phyloP scores from a whole-genome alignment of 2,888 invertebrate genomes.

The Hirtodrosophila histrioides region DNA sequence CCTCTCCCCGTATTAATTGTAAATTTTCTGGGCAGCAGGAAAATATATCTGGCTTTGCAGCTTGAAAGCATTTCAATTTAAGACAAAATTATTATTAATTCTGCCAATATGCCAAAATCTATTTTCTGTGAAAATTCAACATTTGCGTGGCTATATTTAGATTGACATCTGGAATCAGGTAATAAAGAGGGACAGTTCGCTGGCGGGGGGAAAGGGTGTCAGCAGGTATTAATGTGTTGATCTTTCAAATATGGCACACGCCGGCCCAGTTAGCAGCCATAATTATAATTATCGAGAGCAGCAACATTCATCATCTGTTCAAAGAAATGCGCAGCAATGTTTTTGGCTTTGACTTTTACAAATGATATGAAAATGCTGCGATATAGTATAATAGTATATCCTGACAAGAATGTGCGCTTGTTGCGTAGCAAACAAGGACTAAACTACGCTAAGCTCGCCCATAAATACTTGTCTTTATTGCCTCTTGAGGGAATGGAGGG shows the following conservation, averaged over 20 bases:
- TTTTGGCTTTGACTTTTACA: slow-evolving; percentile 24
- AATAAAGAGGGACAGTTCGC: background rate
- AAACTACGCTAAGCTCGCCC: slow-evolving; percentile 34
- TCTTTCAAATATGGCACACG: slow-evolving; percentile 42
- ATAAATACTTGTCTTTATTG: slow-evolving; percentile 70
- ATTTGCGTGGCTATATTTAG: slow-evolving; percentile 55
- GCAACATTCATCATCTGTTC: slow-evolving; percentile 29
- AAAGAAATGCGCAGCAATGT: slow-evolving; percentile 30
- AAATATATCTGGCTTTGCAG: background rate
- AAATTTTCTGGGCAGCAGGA: background rate
- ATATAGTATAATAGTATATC: too few species aligned
- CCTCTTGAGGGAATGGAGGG: slow-evolving; percentile 17
- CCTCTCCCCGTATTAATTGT: background rate
- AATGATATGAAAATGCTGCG: too few species aligned
- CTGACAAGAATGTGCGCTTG: slow-evolving; percentile 12
- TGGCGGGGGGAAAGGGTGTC: background rate
- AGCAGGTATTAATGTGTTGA: slow-evolving; percentile 45
- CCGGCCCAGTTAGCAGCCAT: slow-evolving; percentile 25
- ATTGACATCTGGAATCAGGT: slow-evolving; percentile 49
- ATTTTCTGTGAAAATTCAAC: slow-evolving; percentile 60
- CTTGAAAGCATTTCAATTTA: slow-evolving; percentile 52
- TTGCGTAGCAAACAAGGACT: slow-evolving; percentile 6
- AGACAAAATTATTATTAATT: slow-evolving; percentile 56
- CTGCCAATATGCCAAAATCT: slow-evolving; percentile 57
- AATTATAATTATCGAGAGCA: slow-evolving; percentile 13